phyloP scores from a whole-genome alignment of 2,113 vertebrate genomes.

The Nanorana parkeri region DNA sequence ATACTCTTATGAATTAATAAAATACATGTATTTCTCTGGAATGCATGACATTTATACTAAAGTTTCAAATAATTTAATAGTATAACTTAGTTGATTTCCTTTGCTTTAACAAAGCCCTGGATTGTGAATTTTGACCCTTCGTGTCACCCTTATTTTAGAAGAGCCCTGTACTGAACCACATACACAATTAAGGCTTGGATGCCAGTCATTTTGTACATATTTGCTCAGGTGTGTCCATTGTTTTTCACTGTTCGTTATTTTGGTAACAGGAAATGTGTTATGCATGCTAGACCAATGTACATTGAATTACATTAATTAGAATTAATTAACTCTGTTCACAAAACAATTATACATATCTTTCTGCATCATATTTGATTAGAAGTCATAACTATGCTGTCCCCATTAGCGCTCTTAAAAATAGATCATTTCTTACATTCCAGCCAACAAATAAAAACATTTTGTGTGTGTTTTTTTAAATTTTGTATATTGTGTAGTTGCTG shows the following conservation, averaged over 20 bases:
- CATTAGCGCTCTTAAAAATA: too few relatives aligned
- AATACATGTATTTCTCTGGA: constrained; percentile 74
- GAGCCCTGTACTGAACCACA: not conserved
- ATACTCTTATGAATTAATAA: constrained; percentile 83
- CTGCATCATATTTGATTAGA: too few relatives aligned
- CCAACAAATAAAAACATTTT: too few relatives aligned
- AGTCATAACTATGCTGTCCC: too few relatives aligned
- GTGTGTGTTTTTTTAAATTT: too few relatives aligned
- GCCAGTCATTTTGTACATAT: not conserved
- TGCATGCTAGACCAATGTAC: too few relatives aligned
- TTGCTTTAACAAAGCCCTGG: constrained; percentile 63
- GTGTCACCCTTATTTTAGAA: not conserved
- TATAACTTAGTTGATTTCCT: constrained; percentile 79
- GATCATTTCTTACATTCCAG: too few relatives aligned
- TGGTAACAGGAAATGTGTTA: too few relatives aligned
- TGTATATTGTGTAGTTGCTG: too few relatives aligned
- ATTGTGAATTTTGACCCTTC: not conserved
- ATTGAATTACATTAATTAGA: too few relatives aligned
- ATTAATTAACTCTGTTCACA: too few relatives aligned
- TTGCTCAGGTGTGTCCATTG: constrained; percentile 10
- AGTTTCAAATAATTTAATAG: constrained; percentile 80
- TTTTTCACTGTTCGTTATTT: not conserved
- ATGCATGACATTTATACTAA: constrained; percentile 83
- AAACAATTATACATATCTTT: too few relatives aligned
- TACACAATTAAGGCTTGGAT: not conserved